These are phyloP conservation scores for Prunella strophiata DNA, from an alignment of 2,797 vertebrate species.

Conservation along the genomic window DNA sequence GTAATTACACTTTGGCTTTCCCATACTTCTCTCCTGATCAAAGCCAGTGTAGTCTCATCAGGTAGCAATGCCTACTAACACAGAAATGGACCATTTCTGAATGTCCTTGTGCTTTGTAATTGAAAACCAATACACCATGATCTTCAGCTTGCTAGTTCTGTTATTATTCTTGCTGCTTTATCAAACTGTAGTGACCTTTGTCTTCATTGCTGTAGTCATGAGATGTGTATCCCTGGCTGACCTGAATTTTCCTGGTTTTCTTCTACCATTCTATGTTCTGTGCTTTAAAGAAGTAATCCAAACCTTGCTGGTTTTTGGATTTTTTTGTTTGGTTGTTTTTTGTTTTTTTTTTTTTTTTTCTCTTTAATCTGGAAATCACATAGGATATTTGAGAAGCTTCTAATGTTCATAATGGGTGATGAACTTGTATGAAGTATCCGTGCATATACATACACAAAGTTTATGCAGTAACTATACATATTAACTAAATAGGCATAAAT, in stretches of 20 bases:
- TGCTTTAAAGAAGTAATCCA: not conserved
- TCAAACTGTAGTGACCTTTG: not conserved
- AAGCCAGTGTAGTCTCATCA: not conserved
- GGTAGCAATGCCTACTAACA: not conserved
- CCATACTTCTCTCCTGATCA: not conserved
- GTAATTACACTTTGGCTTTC: not conserved
- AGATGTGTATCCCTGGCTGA: not conserved
- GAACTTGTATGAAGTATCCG: not conserved
- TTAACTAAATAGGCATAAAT: not conserved
- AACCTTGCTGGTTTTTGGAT: not conserved
- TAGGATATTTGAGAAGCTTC: not conserved
- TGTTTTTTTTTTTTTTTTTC: not conserved
- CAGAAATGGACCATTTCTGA: not conserved
- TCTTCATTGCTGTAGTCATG: not conserved
- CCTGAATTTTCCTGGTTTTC: not conserved
- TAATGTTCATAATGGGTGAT: not conserved
- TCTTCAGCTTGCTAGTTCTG: not conserved
- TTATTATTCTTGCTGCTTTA: not conserved
- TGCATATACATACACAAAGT: not conserved
- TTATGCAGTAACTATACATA: not conserved
- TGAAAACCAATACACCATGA: rapidly evolving
- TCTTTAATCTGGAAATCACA: not conserved
- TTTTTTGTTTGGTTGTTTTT: not conserved
- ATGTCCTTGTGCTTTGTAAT: not conserved
- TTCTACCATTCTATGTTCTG: not conserved